Evolutionary conservation across 53 echinoderm and acorn worm species (phyloP).

Genomic region (Zoroaster sp.): DNA sequence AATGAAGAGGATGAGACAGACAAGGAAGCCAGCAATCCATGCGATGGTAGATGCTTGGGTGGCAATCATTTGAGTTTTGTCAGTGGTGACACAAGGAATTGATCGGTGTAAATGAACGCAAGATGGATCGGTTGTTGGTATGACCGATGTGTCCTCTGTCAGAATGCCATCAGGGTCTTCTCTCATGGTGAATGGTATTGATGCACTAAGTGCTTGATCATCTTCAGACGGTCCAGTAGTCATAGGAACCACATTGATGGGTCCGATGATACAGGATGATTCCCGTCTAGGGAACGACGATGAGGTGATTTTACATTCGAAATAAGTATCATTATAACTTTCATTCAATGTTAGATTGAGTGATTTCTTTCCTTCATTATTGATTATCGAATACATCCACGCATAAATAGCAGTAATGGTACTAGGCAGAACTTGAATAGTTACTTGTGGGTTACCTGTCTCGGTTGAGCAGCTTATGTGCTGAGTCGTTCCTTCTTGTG

Average conservation of each 20-base stretch:
- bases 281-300: constrained; percentile 14
- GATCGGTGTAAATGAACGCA: no score
- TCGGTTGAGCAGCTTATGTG: neutral
- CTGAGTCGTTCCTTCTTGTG: neutral
- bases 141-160: no score
- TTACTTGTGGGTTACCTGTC: neutral
- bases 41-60: no score
- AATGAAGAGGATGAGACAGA: no score
- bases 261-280: constrained; percentile 33
- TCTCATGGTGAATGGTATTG: no score
- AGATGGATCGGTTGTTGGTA: no score
- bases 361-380: neutral
- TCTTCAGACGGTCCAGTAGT: neutral
- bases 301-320: constrained; percentile 1
- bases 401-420: neutral
- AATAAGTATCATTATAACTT: neutral
- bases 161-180: no score
- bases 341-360: neutral
- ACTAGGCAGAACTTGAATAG: constrained; percentile 1
- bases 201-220: no score
- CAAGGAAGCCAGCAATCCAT: no score
- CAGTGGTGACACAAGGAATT: no score
- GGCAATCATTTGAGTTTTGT: no score
- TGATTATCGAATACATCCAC: neutral
- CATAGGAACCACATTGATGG: neutral